phyloP scores from a whole-genome alignment of 2,888 invertebrate species.

The Metopia argyrocephala region DNA sequence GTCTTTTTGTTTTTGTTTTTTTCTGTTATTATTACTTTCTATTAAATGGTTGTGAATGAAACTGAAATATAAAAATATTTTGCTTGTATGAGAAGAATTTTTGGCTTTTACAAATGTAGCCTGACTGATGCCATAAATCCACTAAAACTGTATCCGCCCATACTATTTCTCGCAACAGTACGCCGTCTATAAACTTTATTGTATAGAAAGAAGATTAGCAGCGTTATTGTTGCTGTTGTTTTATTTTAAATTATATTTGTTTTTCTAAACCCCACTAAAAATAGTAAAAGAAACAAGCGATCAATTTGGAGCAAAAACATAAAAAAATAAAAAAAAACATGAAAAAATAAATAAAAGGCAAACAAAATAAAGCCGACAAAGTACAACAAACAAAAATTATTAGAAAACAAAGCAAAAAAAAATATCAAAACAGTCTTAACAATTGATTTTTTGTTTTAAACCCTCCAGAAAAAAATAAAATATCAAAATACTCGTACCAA shows the following conservation, averaged over 20 bases:
- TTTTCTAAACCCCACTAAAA: conserved; percentile 17
- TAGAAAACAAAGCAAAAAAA: too few species aligned
- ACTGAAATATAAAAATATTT: too few species aligned
- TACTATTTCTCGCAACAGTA: conserved; percentile 24
- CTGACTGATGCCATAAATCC: conserved; percentile 37
- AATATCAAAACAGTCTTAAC: conserved; percentile 27
- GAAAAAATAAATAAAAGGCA: too few species aligned
- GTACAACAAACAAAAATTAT: conserved; percentile 32
- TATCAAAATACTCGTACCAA: background rate
- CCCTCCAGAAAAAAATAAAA: background rate
- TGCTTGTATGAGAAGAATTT: conserved; percentile 7
- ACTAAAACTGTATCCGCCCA: conserved; percentile 42
- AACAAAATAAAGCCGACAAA: background rate
- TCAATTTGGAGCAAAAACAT: conserved; percentile 28
- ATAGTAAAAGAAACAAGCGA: background rate
- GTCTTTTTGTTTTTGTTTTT: background rate
- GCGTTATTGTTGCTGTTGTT: background rate
- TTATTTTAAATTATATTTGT: conserved; percentile 11
- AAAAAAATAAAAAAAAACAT: too few species aligned
- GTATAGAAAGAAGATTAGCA: background rate
- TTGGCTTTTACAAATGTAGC: conserved; percentile 23
- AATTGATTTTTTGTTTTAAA: conserved; percentile 35
- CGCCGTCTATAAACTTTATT: background rate
- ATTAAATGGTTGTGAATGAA: conserved; percentile 7
- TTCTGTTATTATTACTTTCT: conserved; percentile 5